Evolutionary conservation across 2,113 vertebrate genomes (phyloP).

Genomic region (Mesocricetus auratus): DNA sequence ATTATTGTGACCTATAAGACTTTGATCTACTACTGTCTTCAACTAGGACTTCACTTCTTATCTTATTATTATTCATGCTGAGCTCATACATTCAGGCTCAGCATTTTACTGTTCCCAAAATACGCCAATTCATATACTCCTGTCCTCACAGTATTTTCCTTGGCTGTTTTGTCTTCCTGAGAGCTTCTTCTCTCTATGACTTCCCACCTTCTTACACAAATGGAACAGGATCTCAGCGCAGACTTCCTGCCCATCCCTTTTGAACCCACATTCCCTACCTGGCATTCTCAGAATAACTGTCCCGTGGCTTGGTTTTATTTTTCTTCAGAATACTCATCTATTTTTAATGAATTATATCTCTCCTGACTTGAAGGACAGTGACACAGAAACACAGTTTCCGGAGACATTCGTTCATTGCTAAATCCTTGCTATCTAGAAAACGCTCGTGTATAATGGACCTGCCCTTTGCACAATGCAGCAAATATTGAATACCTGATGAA

Average conservation of each 20-base stretch:
- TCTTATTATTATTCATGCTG: background rate
- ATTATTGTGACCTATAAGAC: background rate
- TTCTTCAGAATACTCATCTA: background rate
- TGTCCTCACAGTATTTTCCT: background rate
- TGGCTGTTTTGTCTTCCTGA: background rate
- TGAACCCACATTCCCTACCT: background rate
- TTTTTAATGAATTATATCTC: background rate
- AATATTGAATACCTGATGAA: background rate
- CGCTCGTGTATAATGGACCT: background rate
- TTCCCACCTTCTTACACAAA: background rate
- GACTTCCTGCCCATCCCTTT: background rate
- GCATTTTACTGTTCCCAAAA: background rate
- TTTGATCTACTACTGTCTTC: background rate
- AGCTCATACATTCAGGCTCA: background rate
- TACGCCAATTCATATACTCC: background rate
- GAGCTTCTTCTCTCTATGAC: background rate
- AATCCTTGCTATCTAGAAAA: background rate
- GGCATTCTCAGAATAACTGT: background rate
- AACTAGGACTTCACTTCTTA: background rate
- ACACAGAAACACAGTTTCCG: background rate
- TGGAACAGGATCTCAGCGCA: background rate
- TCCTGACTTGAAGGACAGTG: background rate
- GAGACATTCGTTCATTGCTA: background rate
- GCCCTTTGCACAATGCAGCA: background rate
- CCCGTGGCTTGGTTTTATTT: background rate